Evolutionary conservation across 2,797 vertebrate species (phyloP).

Genomic region (Coccyzus lansbergi): DNA sequence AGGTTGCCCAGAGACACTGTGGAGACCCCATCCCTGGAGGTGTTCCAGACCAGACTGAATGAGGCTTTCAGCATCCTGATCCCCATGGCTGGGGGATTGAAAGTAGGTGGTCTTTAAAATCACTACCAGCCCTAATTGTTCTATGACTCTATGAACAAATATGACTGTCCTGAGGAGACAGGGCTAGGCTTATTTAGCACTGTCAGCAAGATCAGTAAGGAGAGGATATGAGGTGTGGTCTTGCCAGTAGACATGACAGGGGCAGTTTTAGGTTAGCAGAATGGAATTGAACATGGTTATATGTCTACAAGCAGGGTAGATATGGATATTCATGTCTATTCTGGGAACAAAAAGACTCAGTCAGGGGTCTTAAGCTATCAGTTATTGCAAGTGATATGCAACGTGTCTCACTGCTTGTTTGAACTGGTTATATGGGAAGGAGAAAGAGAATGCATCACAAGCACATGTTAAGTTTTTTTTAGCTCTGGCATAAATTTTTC

Average conservation of each 20-base stretch:
- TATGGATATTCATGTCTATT: neutral
- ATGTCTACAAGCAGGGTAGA: neutral
- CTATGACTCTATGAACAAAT: too few relatives aligned
- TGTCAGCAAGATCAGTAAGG: neutral
- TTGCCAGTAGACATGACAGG: neutral
- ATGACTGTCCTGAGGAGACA: neutral
- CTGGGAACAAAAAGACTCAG: neutral
- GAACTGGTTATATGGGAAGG: neutral
- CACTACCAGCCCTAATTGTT: too few relatives aligned
- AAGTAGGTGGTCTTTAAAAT: too few relatives aligned
- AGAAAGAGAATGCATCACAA: neutral
- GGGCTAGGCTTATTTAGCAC: neutral
- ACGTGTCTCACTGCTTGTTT: neutral
- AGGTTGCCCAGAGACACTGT: too few relatives aligned
- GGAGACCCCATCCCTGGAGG: too few relatives aligned
- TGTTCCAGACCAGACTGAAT: too few relatives aligned
- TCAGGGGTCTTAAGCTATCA: neutral
- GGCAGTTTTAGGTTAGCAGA: neutral
- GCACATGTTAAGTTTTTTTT: neutral
- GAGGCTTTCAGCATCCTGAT: too few relatives aligned
- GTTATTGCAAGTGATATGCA: neutral
- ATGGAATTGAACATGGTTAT: neutral
- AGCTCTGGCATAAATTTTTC: slow-evolving; percentile 57
- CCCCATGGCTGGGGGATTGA: too few relatives aligned
- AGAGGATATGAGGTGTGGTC: neutral